Conservation (phyloP, 2,888 invertebrate species). For the Caenorhabditis drosophilae region DNA sequence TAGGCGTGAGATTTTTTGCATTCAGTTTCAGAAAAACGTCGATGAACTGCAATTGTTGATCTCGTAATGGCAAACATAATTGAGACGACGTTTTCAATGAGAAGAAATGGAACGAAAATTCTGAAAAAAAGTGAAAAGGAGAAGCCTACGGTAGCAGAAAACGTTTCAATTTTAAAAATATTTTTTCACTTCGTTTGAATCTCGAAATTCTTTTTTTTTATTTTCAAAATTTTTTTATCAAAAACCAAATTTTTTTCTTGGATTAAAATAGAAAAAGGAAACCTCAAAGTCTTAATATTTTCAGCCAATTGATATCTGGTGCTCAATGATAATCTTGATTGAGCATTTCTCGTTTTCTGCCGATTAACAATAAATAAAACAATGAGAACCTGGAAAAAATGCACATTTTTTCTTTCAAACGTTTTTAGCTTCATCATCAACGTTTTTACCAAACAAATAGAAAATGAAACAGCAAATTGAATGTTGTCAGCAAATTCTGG, state of each 20-base stretch:
- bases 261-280: neutral
- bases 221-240: no score
- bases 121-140: no score
- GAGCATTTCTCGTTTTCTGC: constrained; percentile 18
- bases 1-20: constrained; percentile 12
- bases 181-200: no score
- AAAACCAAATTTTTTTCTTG: no score
- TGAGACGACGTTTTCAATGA: constrained; percentile 22
- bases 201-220: no score
- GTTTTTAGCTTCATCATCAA: no score
- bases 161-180: no score
- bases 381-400: constrained; percentile 7
- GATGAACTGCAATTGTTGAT: constrained; percentile 13
- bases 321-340: constrained; percentile 15
- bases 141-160: no score
- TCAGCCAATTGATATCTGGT: constrained; percentile 32
- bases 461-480: constrained; percentile 13
- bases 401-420: neutral
- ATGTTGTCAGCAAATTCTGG: constrained; percentile 15
- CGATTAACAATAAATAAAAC: constrained; percentile 21
- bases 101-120: constrained; percentile 33
- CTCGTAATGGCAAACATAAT: constrained; percentile 29
- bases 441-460: constrained; percentile 13
- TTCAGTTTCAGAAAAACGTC: constrained; percentile 17
- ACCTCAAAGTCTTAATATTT: constrained; percentile 38